Evolutionary conservation across 2,113 vertebrate genomes (phyloP), one percentile per base, ranked within the genome.

Genomic region (Petaurus breviceps): DNA sequence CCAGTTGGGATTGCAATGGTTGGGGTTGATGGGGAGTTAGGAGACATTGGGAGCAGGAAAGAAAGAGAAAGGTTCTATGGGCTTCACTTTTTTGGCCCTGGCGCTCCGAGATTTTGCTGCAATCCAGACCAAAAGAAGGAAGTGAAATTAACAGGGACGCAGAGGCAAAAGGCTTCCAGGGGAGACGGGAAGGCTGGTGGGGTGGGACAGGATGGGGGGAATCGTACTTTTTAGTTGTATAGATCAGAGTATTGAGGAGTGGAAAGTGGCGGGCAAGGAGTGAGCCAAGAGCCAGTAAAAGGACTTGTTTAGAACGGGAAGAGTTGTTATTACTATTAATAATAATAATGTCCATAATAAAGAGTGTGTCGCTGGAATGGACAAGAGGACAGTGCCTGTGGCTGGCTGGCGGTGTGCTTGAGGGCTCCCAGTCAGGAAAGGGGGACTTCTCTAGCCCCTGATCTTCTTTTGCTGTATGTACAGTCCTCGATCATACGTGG

Each of bases 31-130:
- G 93, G 90, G 96, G 91, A 96, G 97, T 84, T 50, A 43, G 94
- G 94, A 77, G n/a, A 92, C 37, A 37, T 77, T n/a, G 37, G 37
- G 61, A n/a, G 16, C 5, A 31, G 16, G 61, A 1, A 77, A n/a
- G 37, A 43, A n/a, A n/a, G 37, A 52, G 93, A 90, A 11, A 84
- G 96, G 89, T 92, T 92, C 93, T 43, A 94, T 95, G 95, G 91
- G 51, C 52, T 31, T 94, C 97, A 98, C 97, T 98, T 98, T 49
- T 97, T 92, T 95, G 93, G 91, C 96, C 97, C 97, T 97, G 47
- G 90, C 68, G 94, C 96, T 97, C 93, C 97, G 91, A 91, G 95
- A 93, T 96, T 97, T 77, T 94, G 96, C 98, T 96, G 98, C 98
- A 96, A 91, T 96, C 94, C 50, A n/a, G 77, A 57, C 96, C 51